Evolutionary conservation across 1,140 invertebrate species (phyloP), one percentile per base, ranked within the genome.

Genomic region (Apis cerana): DNA sequence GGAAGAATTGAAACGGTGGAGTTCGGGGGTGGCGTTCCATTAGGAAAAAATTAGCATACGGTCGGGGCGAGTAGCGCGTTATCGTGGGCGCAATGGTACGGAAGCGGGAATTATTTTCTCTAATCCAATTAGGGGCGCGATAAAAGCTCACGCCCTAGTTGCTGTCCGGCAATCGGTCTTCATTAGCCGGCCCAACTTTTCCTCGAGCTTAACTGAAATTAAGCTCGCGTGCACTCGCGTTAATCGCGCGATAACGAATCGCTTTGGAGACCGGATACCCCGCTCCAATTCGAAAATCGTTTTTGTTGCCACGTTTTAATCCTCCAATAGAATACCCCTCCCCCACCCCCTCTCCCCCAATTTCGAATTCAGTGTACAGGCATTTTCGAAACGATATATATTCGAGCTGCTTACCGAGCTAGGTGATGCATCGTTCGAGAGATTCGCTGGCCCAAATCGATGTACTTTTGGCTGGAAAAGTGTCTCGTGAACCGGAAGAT

Each of bases 191-290:
- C 56, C 75, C 27, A 89, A 85, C 86, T 88, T 88, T 88, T 88
- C 86, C 77, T 85, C 76, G 58, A 64, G 84, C 87, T 88, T 88
- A 88, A 80, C 86, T 80, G 59, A 80, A 88, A 88, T 88, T 88
- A 88, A 88, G 83, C 87, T 85, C 80, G 83, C 83, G 78, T 80
- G 86, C 87, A 43, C 75, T 11, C 58, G 50, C 67, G 77, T 75
- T 89, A 89, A 89, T 89, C 88, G 87, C 69, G 78, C 79, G 87
- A 86, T 88, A 89, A 88, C 88, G 84, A 84, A 89, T 88, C 83
- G 75, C 87, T 70, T 71, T 65, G 81, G 58, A 50, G 21, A 56
- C n/a, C n/a, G 81, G 80, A 65, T 33, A 27, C 58, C n/a, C 33
- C 23, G 69, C 48, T n/a, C n/a, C 8, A 56, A 7, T 48, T 59